Evolutionary conservation across 23 tunicate genomes (phyloP), one percentile per base, ranked within the genome.

Genomic region (Aplidium turbinatum): DNA sequence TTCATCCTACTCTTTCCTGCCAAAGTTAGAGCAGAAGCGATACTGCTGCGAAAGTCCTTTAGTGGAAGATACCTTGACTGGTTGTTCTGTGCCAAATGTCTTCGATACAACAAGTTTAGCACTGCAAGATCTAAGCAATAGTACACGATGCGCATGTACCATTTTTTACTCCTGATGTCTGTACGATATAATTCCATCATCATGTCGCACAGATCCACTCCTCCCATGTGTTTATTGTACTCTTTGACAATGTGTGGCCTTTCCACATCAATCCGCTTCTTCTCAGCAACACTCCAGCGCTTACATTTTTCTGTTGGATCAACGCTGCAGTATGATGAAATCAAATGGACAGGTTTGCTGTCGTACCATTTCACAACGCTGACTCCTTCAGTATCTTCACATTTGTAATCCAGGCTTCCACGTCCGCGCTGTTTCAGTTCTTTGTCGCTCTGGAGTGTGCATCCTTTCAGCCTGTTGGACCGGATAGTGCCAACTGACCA

Each of bases 141-240:
- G 29, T 66, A 66, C 73, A 66, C 73, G 6, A 66, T 66, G 5
- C 73, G 51, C 73, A 66, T 36, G 73, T 66, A 66, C 51, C 73
- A 66, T 38, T 38, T 66, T 13, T 23, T 66, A 23, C 73, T 66
- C 27, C 73, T 66, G 51, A 66, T 66, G 73, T 30, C 68, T 24
- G 68, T 62, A n/a, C 68, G 36, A 29, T 62, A 62, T 26, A 62
- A 29, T 62, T 62, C 73, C 29, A 11, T 5, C 73, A 66, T 35
- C 52, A 66, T 66, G 73, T 66, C 73, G 27, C 73, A 66, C 23
- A 66, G 52, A 52, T 40, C 73, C 6, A 66, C 73, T 35, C 73
- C 73, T 35, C 73, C 73, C 73, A 66, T 66, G 29, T 36, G 73
- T 23, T 66, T 51, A 23, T 23, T 66, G 30, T 38, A 66, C 38